These are phyloP conservation scores for Pollenia griseotomentosa DNA, from an alignment of 2,888 invertebrate species.

Conservation along the genomic window DNA sequence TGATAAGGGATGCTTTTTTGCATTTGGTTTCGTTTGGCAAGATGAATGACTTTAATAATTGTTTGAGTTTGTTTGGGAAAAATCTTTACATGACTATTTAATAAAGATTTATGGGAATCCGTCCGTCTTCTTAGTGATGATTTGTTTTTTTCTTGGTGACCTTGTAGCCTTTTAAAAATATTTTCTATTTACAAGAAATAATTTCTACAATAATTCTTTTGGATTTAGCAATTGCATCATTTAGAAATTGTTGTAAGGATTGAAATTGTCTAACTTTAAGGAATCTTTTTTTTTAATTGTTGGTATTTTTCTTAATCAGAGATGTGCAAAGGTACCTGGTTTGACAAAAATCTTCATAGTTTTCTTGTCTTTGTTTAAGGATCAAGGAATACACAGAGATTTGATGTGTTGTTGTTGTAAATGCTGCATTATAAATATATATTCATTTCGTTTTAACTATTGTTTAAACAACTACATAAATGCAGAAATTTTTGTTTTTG, in stretches of 20 bases:
- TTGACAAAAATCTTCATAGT: conserved; percentile 59
- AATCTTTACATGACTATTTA: conserved; percentile 42
- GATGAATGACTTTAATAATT: conserved; percentile 33
- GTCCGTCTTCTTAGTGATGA: conserved; percentile 32
- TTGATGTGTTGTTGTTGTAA: conserved; percentile 13
- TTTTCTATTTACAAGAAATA: neutral
- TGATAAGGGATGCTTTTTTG: conserved; percentile 41
- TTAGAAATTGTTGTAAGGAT: conserved; percentile 11
- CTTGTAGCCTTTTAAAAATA: conserved; percentile 43
- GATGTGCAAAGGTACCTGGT: conserved; percentile 54
- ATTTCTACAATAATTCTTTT: neutral
- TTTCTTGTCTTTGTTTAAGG: conserved; percentile 31
- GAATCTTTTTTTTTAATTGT: conserved; percentile 2
- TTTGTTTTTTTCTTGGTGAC: conserved; percentile 60
- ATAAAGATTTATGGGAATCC: conserved; percentile 59
- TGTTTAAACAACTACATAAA: neutral
- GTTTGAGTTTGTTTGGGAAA: conserved; percentile 9
- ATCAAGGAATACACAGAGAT: conserved; percentile 35
- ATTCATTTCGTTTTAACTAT: conserved; percentile 11
- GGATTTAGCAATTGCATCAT: conserved; percentile 52
- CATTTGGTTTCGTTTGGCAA: neutral
- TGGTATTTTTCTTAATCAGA: neutral
- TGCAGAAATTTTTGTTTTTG: conserved; percentile 49
- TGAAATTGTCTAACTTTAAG: conserved; percentile 33
- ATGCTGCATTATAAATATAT: conserved; percentile 29